Percentiles rank a stretch among this genome's conserved stretches.
These are phyloP conservation scores for Ceramica pisi DNA, from an alignment of 2,888 invertebrate genomes.

Conservation along the genomic window DNA sequence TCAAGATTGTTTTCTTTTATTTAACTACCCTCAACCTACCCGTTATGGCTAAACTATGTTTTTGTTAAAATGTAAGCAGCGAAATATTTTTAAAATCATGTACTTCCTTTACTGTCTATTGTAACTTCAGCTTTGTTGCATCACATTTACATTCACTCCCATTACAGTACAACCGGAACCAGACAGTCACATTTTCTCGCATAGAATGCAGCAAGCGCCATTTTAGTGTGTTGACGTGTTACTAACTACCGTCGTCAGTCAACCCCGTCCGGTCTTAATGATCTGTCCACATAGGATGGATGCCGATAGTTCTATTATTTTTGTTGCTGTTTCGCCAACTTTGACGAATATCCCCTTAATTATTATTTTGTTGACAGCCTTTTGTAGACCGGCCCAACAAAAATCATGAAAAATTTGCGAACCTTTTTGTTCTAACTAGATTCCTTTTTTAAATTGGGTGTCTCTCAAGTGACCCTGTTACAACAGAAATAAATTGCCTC, in stretches of 20 bases:
- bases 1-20: too few relatives aligned
- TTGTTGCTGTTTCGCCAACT: constrained; percentile 48
- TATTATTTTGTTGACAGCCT: constrained; percentile 10
- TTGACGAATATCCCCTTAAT: constrained; percentile 52
- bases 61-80: too few relatives aligned
- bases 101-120: neutral
- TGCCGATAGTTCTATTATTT: constrained; percentile 73
- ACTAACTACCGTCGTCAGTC: constrained; percentile 76
- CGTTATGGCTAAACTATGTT: too few relatives aligned
- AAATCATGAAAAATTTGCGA: neutral
- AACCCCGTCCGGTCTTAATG: constrained; percentile 78
- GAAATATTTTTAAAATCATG: neutral
- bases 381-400: neutral
- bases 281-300: constrained; percentile 81
- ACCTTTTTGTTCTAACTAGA: neutral
- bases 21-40: too few relatives aligned
- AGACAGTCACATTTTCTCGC: constrained; percentile 1
- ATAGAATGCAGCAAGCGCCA: constrained; percentile 64
- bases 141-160: neutral
- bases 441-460: constrained; percentile 29
- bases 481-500: constrained; percentile 31
- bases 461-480: constrained; percentile 25
- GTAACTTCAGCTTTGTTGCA: neutral
- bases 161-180: neutral
- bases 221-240: constrained; percentile 71